Base-by-base conservation (phyloP, 92 coral and sea anemone genomes). In the Isaurus tuberculatus region DNA sequence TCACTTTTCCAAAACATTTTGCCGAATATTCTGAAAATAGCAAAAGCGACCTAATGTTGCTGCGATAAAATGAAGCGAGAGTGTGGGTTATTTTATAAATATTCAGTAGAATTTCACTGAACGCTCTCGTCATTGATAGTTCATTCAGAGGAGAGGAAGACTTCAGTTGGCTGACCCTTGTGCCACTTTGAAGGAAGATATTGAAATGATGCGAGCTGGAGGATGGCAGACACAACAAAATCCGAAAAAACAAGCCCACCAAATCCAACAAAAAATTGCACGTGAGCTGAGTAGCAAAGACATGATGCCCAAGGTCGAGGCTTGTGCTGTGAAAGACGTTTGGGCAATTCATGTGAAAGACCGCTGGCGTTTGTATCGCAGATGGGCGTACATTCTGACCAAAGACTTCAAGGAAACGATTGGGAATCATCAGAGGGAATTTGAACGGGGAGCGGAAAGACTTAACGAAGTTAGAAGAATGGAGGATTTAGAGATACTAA, bases 301-400 rank as follows among this genome's bases (percentile, higher is more conserved):
- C 46, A 86, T 91, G 73, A 91, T 95, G 98, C 58, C 86, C 28
- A 84, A 84, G 33, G 90, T 63, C 34, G 91, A 90, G 72, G 95
- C 88, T 34, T 29, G 16, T 25, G 20, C 81, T 32, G 91, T 88
- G 14, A 66, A 70, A 16, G 86, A 94, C 73, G 86, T 95, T 13
- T 93, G 96, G 95, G 44, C 19, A 5, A 65, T 95, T 46, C 0
- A 46, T 6, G 69, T 68, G 31, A 83, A 70, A 28, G 91, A 95
- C 48, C 91, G 94, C 57, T 95, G 98, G 98, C 91, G 94, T 51
- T 81, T 95, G 87, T 95, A 95, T 73, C 91, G 98, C n/a, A 88
- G 91, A 55, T 95, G 98, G 98, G 77, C 91, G 1, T 61, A 27
- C 51, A 81, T 82, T 27, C 75, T 93, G 60, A 53, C 91, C 4